phyloP scores from a whole-genome alignment of 2,113 vertebrate genomes.

The Ellobius talpinus region DNA sequence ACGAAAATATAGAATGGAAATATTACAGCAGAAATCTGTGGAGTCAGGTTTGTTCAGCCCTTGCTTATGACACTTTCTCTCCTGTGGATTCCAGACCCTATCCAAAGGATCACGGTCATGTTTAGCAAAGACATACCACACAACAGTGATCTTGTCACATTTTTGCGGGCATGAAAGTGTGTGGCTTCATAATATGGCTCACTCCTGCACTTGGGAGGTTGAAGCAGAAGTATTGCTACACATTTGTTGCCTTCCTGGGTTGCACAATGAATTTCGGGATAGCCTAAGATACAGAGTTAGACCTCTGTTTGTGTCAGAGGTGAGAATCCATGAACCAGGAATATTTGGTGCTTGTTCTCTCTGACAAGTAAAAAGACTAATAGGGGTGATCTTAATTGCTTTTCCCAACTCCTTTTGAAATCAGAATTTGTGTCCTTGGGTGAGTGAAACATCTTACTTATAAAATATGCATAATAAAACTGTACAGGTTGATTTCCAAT shows the following conservation, averaged over 20 bases:
- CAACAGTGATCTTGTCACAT: neutral
- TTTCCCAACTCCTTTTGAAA: neutral
- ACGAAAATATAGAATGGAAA: neutral
- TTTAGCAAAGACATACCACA: neutral
- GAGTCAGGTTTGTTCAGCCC: neutral
- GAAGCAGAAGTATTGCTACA: neutral
- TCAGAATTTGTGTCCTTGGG: neutral
- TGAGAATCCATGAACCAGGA: neutral
- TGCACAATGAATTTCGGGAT: neutral
- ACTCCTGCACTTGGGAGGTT: neutral
- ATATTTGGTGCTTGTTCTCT: neutral
- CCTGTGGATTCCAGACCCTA: neutral
- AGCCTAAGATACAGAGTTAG: neutral
- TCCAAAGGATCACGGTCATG: accelerated
- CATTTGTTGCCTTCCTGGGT: neutral
- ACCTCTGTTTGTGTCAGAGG: neutral
- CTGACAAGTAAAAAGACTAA: neutral
- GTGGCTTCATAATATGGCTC: neutral
- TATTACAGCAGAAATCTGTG: neutral
- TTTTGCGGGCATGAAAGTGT: neutral
- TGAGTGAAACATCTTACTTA: neutral
- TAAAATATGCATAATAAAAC: neutral
- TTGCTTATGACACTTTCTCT: neutral
- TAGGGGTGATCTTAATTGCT: too few species aligned
- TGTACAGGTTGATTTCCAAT: neutral